Percentiles rank a stretch among this genome's conserved stretches.
Conservation (phyloP, 2,797 vertebrate species). For the Rhinella marina region DNA sequence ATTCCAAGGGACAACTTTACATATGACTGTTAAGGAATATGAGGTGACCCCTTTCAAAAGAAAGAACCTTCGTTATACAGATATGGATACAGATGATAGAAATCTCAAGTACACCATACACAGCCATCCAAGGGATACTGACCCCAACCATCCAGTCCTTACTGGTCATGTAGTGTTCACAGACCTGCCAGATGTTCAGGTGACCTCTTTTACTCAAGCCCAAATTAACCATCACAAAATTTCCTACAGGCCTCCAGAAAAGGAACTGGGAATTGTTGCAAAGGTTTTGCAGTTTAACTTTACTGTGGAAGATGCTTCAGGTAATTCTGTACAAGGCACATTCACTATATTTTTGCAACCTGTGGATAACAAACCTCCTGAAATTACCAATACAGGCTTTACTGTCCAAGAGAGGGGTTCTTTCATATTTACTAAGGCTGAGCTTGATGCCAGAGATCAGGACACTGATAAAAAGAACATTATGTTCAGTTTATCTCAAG, state of each 20-base stretch:
- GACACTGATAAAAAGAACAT: slow-evolving; percentile 84
- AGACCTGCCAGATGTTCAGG: slow-evolving; percentile 75
- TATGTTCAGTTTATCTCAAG: slow-evolving; percentile 78
- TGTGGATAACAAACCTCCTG: slow-evolving; percentile 84
- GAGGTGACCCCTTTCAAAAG: slow-evolving; percentile 84
- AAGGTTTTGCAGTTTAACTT: slow-evolving; percentile 86
- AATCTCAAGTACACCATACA: slow-evolving; percentile 83
- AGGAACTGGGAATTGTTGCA: slow-evolving; percentile 83
- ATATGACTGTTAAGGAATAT: slow-evolving; percentile 87
- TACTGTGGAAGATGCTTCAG: slow-evolving; percentile 82
- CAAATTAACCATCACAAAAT: slow-evolving; percentile 89
- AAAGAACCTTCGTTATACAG: slow-evolving; percentile 80
- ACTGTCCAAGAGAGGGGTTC: slow-evolving; percentile 77
- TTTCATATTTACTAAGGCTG: slow-evolving; percentile 78
- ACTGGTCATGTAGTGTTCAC: slow-evolving; percentile 83
- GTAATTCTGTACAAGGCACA: slow-evolving; percentile 79
- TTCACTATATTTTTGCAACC: slow-evolving; percentile 89
- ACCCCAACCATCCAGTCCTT: slow-evolving; percentile 80
- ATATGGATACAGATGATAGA: slow-evolving; percentile 85
- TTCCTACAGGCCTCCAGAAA: slow-evolving; percentile 83
- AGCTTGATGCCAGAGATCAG: slow-evolving; percentile 82
- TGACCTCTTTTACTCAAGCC: slow-evolving; percentile 85
- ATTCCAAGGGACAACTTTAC: slow-evolving; percentile 78
- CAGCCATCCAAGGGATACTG: slow-evolving; percentile 80
- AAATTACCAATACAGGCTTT: slow-evolving; percentile 85